Conservation (phyloP, 2,113 vertebrate species). For the Sarotherodon lohbergeri region DNA sequence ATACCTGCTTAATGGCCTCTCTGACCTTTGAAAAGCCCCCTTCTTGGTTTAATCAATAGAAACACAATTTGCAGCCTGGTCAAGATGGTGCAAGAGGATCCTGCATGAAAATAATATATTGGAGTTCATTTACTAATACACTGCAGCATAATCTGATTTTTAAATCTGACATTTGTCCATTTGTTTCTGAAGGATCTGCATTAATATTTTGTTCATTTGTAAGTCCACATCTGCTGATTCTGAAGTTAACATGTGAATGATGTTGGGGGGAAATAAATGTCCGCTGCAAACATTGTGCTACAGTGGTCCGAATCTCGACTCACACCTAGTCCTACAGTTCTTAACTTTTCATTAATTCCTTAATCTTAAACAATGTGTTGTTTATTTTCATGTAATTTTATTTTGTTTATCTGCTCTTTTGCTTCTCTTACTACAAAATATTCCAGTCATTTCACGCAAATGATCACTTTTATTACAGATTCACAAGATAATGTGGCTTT, state of each 20-base stretch:
- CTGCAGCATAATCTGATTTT: constrained; percentile 6
- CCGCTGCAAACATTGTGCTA: neutral
- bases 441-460: neutral
- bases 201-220: neutral
- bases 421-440: neutral
- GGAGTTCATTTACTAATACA: constrained; percentile 21
- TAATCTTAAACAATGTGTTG: neutral
- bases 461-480: neutral
- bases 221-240: neutral
- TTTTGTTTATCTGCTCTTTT: neutral
- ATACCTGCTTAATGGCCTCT: constrained; percentile 30
- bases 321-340: too few species aligned
- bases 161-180: constrained; percentile 1
- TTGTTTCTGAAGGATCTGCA: neutral
- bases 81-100: constrained; percentile 24
- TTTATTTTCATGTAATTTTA: neutral
- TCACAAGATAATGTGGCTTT: neutral
- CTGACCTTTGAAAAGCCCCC: constrained; percentile 43
- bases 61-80: constrained; percentile 28
- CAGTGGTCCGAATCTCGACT: neutral
- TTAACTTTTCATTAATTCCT: neutral
- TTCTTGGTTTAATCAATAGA: constrained; percentile 39
- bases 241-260: neutral
- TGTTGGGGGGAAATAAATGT: neutral
- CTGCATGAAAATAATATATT: neutral